Percentiles rank a stretch among this genome's conserved stretches.
These are phyloP conservation scores for Cyrtorhinus lividipennis DNA, from an alignment of 1,140 invertebrate species.

Conservation along the genomic window DNA sequence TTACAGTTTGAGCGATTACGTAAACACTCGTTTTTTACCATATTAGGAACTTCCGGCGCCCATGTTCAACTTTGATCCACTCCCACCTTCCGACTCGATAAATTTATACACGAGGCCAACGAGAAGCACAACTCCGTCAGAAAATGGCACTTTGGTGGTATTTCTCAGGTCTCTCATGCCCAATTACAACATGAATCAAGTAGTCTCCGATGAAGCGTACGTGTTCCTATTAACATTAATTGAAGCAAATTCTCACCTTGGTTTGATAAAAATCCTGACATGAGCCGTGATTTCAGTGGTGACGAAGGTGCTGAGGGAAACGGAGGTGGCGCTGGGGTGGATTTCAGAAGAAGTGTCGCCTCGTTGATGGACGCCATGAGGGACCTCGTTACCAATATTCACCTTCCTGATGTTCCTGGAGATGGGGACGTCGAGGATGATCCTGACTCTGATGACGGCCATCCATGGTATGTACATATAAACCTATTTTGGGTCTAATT, in stretches of 20 bases:
- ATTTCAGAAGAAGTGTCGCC: constrained; percentile 44
- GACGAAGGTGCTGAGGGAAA: background rate
- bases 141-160: constrained; percentile 34
- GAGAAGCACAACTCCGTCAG: constrained; percentile 25
- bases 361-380: constrained; percentile 55
- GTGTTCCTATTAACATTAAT: constrained; percentile 11
- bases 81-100: constrained; percentile 61
- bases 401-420: constrained; percentile 25
- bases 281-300: constrained; percentile 1
- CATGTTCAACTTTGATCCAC: constrained; percentile 64
- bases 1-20: background rate
- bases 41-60: constrained; percentile 34
- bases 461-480: no score
- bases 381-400: constrained; percentile 50
- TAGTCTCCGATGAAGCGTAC: constrained; percentile 22
- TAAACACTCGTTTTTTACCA: constrained; percentile 20
- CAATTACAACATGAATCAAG: constrained; percentile 38
- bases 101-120: constrained; percentile 48
- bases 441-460: constrained; percentile 21
- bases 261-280: no score
- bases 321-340: constrained; percentile 27
- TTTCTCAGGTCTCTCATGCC: constrained; percentile 52
- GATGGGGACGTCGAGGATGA: constrained; percentile 27
- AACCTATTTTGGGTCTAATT: no score
- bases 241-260: constrained; percentile 1